Base-by-base conservation (phyloP, 2,113 vertebrate genomes). In the Butastur rufipennis region DNA sequence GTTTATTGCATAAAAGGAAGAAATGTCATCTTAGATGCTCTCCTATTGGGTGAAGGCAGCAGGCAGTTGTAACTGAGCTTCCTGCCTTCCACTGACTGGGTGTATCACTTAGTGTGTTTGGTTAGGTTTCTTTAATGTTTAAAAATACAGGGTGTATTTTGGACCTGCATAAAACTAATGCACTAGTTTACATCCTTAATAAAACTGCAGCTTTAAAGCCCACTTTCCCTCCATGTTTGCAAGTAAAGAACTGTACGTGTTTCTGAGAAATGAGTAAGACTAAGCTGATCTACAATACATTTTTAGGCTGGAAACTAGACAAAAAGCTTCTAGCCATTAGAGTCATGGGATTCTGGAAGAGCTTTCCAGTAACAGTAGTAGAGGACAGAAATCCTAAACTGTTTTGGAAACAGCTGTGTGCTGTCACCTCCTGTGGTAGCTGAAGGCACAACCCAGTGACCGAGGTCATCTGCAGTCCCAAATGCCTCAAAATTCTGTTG, bases 1-100 rank as follows among this genome's bases (percentile, higher is more conserved):
- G 42, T 95, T 97, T 85, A 50, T 95, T 94, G 96, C 95, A 88
- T 97, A 97, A 97, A 97, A 97, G 97, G 97, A 97, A 97, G 95
- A 97, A 97, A 85, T 97, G 96, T 93, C 92, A 86, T 92, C 94
- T 97, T 86, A 66, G 88, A 86, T 88, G 95, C 93, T 95, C 94
- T 97, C 62, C 81, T 84, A 91, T 86, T 96, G 95, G 95, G 55
- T 72, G 94, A 59, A 93, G 81, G 72, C 91, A 63, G 83, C 90
- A 88, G 50, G 86, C 89, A 90, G 88, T 77, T 94, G 67, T 58
- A 82, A 31, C 72, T 78, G 94, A 93, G 95, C 79, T 97, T 98
- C 58, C 85, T 96, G 94, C 88, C 94, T 91, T 78, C 56, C 72
- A 29, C 67, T 55, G 70, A 23, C 91, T 70, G 72, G 43, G 17